Evolutionary conservation across 2,113 vertebrate species (phyloP), one percentile per base, ranked within the genome.

Genomic region (Acrocephalus kingi): DNA sequence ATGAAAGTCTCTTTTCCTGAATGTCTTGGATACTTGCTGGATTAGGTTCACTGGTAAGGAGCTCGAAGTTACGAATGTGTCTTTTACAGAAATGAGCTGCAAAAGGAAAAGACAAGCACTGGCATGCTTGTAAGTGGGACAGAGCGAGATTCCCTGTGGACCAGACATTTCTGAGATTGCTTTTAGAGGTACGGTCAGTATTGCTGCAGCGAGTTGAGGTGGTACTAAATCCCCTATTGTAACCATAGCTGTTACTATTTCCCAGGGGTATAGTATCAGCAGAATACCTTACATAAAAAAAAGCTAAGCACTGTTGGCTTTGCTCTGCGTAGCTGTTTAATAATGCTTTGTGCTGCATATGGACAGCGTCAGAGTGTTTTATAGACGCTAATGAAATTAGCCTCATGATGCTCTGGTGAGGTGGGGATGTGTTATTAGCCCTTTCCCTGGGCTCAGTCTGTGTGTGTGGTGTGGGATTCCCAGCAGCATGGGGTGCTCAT

Each of bases 1-100:
- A 88, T 96, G 93, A 84, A 91, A 94, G 84, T 97, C 89, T 96
- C 96, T 88, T 87, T 72, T 86, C 97, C 92, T 76, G 91, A 95
- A 77, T 66, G 92, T 96, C 97, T 95, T 89, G 87, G 68, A 89
- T 92, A 89, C 77, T 96, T 85, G 75, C 86, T 89, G 92, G 87
- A 92, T 94, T 91, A 92, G 93, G 87, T 92, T 97, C 88, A 86
- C 59, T 52, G 74, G 45, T 87, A 90, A 94, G 96, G 76, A 79
- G 67, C 95, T 95, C 7, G 1, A 51, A 73, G 86, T 95, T 96
- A 95, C 96, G 96, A 97, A 96, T 94, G 90, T 93, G 84, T 97
- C 96, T 94, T 97, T 97, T 94, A 92, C 73, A 93, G 93, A 96
- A 94, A 93, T 51, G 88, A 75, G 83, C 89, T 90, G 84, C 72